Conservation (phyloP, 2,797 vertebrate species). For the Pelobates cultripes region DNA sequence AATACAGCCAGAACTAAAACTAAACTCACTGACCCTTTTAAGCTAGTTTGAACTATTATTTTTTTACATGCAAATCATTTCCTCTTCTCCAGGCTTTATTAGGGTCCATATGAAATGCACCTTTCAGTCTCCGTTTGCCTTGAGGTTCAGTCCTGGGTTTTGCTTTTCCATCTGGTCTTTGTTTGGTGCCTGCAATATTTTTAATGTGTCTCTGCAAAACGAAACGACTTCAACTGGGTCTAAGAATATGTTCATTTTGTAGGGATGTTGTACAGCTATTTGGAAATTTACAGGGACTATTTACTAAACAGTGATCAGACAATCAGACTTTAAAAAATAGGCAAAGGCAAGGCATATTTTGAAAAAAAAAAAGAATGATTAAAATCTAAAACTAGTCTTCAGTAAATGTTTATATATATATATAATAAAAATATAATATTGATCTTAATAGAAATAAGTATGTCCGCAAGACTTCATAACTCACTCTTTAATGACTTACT, state of each 20-base stretch:
- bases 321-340: no score
- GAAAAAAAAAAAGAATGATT: no score
- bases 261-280: no score
- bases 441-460: no score
- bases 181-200: constrained; percentile 43
- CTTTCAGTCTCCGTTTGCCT: constrained; percentile 47
- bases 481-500: no score
- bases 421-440: no score
- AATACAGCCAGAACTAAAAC: constrained; percentile 9
- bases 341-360: no score
- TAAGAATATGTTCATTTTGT: not conserved
- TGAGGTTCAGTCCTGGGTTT: constrained; percentile 44
- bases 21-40: constrained; percentile 28
- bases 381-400: no score
- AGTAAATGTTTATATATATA: no score
- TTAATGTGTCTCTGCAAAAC: constrained; percentile 50
- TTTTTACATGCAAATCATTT: constrained; percentile 54
- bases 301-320: no score
- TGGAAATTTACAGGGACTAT: no score
- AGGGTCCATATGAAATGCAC: constrained; percentile 51
- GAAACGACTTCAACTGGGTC: constrained; percentile 22
- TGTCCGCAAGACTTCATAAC: no score
- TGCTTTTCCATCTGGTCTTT: constrained; percentile 52
- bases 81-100: constrained; percentile 47
- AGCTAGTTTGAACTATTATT: constrained; percentile 37